Percentiles rank a stretch among this genome's conserved stretches.
Evolutionary conservation across 2,113 vertebrate genomes (phyloP).

Genomic region (Ptyas mucosa): DNA sequence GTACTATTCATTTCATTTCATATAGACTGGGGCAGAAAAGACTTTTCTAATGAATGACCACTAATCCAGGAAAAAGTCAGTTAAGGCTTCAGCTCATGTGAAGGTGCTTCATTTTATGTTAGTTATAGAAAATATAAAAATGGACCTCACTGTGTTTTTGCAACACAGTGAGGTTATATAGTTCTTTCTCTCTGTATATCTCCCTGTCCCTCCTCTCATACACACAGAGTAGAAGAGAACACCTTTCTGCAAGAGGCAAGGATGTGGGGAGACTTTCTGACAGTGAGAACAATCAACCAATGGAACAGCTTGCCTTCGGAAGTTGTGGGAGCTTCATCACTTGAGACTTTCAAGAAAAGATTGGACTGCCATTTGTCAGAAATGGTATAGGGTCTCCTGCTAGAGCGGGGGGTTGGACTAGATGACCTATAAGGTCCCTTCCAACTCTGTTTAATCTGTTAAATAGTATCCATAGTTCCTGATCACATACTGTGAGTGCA

Average conservation of each 20-base stretch:
- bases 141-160: background rate
- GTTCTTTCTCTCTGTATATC: background rate
- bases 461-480: background rate
- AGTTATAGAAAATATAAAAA: background rate
- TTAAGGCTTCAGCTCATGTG: background rate
- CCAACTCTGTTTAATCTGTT: too few species aligned
- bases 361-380: too few species aligned
- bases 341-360: too few species aligned
- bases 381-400: too few species aligned
- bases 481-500: background rate
- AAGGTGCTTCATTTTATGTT: background rate
- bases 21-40: background rate
- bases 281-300: too few species aligned
- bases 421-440: too few species aligned
- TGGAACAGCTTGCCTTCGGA: too few species aligned
- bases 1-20: background rate
- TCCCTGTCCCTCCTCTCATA: background rate
- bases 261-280: too few species aligned
- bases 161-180: background rate
- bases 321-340: too few species aligned
- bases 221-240: background rate
- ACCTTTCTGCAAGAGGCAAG: background rate
- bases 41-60: background rate
- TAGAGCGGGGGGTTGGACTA: too few species aligned
- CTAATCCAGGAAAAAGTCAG: background rate